Base-by-base conservation (phyloP, 2,113 vertebrate species). In the Etheostoma cragini region DNA sequence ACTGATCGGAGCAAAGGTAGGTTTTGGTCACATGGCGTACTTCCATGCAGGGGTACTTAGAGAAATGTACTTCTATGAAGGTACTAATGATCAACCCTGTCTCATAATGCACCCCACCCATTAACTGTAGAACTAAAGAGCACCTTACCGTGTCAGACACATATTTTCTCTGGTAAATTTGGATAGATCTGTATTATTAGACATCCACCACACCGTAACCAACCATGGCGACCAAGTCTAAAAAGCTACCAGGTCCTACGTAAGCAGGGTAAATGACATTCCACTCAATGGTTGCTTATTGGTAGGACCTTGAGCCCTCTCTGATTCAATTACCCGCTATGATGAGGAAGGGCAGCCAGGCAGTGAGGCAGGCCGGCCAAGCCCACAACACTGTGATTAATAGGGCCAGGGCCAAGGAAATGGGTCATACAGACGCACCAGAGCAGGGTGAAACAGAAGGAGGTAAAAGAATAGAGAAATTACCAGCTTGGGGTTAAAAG, bases 291-390 rank as follows among this genome's bases (percentile, higher is more conserved):
- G 80, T 8, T 87, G 88, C 78, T 89, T 84, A 80, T 84, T 82
- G 58, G 78, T 49, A 14, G 61, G 78, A 66, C 84, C 85, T 75
- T 79, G 64, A 80, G 83, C 76, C 62, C 76, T 75, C 82, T 77
- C 84, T 79, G 77, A 91, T 94, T 92, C 91, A 93, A 93, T 95
- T 93, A 93, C 83, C 69, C 77, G 63, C 77, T 85, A 82, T 87
- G 89, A 94, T 93, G 91, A 93, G 83, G 81, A 87, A 81, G 86
- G 76, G 86, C 84, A 83, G 88, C 54, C 88, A 83, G 83, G 78
- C 78, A 84, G 76, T 45, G 68, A 81, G 57, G 70, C 33, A 47
- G 84, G 57, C 56, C 8, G 80, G 81, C 83, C 78, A 30, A 53
- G 45, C 72, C 88, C 86, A 88, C 76, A 64, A 65, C 70, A 22